phyloP scores from a whole-genome alignment of 2,797 vertebrate species.

The Microctenopoma lineatum region DNA sequence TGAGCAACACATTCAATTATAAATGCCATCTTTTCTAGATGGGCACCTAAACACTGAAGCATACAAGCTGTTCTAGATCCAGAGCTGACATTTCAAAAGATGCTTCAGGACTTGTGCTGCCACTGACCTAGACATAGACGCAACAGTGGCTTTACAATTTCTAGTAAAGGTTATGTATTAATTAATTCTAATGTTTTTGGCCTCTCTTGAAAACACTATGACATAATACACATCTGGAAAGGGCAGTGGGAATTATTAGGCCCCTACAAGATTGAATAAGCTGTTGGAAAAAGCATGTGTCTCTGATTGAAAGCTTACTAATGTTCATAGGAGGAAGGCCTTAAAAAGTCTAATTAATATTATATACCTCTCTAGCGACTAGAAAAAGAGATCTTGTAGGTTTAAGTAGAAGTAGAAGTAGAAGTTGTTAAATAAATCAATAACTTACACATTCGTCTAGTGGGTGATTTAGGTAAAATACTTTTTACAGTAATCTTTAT shows the following conservation, averaged over 20 bases:
- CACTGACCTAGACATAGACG: background rate
- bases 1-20: background rate
- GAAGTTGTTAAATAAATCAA: constrained; percentile 61
- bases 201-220: background rate
- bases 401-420: no score
- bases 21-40: background rate
- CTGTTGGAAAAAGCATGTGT: constrained; percentile 22
- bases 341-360: constrained; percentile 59
- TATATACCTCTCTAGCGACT: constrained; percentile 36
- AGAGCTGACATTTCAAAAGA: constrained; percentile 3
- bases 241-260: background rate
- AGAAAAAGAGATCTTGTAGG: constrained; percentile 12
- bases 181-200: background rate
- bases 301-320: constrained; percentile 48
- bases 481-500: background rate
- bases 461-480: constrained; percentile 2
- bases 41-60: background rate
- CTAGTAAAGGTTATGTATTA: background rate
- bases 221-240: background rate
- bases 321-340: constrained; percentile 40
- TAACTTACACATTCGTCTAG: constrained; percentile 20
- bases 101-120: background rate
- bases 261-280: background rate
- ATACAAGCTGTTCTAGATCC: background rate
- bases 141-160: constrained; percentile 1